Evolutionary conservation across 2,797 vertebrate genomes (phyloP), one percentile per base, ranked within the genome.

Genomic region (Sebastiscus tertius): DNA sequence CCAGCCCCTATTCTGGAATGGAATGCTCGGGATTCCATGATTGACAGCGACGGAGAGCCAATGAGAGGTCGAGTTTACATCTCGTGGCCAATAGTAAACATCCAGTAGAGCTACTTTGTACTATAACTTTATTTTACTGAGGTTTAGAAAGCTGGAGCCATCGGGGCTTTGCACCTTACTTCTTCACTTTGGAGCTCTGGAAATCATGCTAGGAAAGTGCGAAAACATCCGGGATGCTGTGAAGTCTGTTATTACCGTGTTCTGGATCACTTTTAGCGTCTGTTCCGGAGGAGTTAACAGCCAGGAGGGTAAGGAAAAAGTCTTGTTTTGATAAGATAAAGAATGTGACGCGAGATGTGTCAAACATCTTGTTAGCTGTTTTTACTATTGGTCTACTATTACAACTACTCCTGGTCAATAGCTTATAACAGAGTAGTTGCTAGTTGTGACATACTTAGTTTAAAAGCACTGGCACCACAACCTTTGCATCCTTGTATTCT

Each of bases 301-400:
- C 49, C 95, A 96, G 77, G 90, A 95, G 62, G 96, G 96, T 96
- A 91, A 95, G 95, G 82, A 82, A 74, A 46, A 76, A 49, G 2
- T 71, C 78, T 31, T 76, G 11, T 69, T 63, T 65, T 66, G 58
- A 68, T 36, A 33, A 69, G 62, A 75, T 68, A 82, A 52, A 24
- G 9, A 69, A 18, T 65, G 36, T 60, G 75, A 75, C 60, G 42
- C 22, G 27, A 79, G 13, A 42, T 42, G 39, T 42, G 39, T 42
- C 39, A 42, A 42, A 42, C 39, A 42, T 42, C 5, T 42, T 42
- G 39, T 42, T 42, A 6, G 39, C 39, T 42, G 39, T 39, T 39
- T 13, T 42, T 14, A 42, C 39, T 42, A 42, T 42, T 42, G 39
- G 39, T 42, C 10, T 39, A 16, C 49, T 70, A 18, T 20, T 8